A percentile compares a stretch with the other conserved stretches of the same genome.
phyloP scores from a whole-genome alignment of 2,797 vertebrate genomes.

The Lophius americanus region DNA sequence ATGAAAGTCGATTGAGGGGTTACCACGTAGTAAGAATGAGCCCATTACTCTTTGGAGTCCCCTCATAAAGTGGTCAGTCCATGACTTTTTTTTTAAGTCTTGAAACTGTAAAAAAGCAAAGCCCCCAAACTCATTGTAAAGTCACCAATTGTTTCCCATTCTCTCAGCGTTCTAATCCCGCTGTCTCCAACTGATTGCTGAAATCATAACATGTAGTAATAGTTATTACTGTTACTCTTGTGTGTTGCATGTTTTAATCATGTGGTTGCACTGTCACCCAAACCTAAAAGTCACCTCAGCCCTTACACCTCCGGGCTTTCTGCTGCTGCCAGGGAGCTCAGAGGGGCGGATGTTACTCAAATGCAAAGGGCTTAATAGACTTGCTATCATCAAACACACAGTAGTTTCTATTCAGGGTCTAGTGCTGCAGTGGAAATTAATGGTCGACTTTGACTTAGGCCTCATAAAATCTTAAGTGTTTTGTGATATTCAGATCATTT shows the following conservation, averaged over 20 bases:
- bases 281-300: conserved; percentile 58
- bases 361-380: conserved; percentile 18
- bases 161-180: not conserved
- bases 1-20: too few species aligned
- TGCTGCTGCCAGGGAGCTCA: conserved; percentile 51
- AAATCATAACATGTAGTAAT: too few species aligned
- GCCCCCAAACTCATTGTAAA: too few species aligned
- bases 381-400: conserved; percentile 20
- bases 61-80: too few species aligned
- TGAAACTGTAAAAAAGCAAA: not conserved
- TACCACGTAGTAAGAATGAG: too few species aligned
- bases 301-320: conserved; percentile 39
- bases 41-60: too few species aligned
- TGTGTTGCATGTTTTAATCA: conserved; percentile 25
- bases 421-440: not conserved
- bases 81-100: too few species aligned
- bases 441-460: not conserved
- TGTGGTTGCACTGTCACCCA: conserved; percentile 52
- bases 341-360: conserved; percentile 35
- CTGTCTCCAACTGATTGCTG: not conserved
- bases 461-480: not conserved
- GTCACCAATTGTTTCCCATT: not conserved
- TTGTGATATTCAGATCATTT: too few species aligned
- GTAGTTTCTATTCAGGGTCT: conserved; percentile 4
- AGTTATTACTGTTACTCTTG: not conserved